Base-by-base conservation (phyloP, 1,140 invertebrate species). In the Cherax destructor region DNA sequence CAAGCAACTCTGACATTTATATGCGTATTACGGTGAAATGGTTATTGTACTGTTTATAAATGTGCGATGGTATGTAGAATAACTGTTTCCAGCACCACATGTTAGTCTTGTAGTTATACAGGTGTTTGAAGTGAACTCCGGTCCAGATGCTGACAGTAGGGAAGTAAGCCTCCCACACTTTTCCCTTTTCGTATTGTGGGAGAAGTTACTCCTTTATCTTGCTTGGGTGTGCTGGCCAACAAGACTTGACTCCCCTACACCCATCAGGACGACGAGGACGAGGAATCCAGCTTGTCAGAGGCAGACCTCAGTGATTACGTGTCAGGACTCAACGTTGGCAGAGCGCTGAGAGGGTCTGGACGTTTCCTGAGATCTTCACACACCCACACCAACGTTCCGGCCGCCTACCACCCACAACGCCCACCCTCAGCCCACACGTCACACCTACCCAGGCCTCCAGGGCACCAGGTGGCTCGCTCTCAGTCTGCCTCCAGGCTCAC, bases 221-320 rank as follows among this genome's bases (percentile, higher is more conserved):
- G 59, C 21, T 52, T 79, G 50, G 18, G 10, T 24, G 30, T 65
- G 50, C 56, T 83, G n/a, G 16, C 21, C 52, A n/a, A 21, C 79
- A 21, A 83, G 47, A 50, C 4, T 41, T 13, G 13, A 56, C 52
- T 18, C 77, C 47, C 77, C 41, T 83, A 81, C 80, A 56, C 52
- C 78, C 91, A 78, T 69, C 90, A 93, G 87, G 90, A 91, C 47
- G 90, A 91, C 65, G 89, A 93, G 41, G 92, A 93, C 56, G 92
- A 93, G 61, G 90, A 92, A 61, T 92, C 92, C 79, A 93, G 92
- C 86, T 85, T 92, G 74, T 93, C 92, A 49, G 92, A 93, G 76
- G 92, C 90, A 30, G 92, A 93, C 78, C 90, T 93, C 18, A 92
- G 92, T 79, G 92, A 92, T 77, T 93, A 93, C 88, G 89, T 93